Percentiles rank a stretch among this genome's conserved stretches.
phyloP scores from a whole-genome alignment of 37 sponge, comb jelly and placozoan species.

The Sycon ciliatum region DNA sequence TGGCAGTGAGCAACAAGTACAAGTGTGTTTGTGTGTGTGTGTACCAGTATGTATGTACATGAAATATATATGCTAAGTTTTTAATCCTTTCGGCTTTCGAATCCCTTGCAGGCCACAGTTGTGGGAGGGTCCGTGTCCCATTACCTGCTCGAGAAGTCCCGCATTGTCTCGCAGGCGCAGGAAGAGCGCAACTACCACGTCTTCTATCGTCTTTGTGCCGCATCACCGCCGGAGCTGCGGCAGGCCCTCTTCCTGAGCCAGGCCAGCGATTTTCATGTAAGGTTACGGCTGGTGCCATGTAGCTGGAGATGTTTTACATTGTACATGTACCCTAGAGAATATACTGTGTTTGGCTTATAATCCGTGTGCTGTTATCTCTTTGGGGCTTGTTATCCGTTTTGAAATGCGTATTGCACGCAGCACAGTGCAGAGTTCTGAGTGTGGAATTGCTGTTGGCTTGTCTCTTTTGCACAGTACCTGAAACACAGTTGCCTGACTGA shows the following conservation, averaged over 20 bases:
- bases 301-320: too few species aligned
- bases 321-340: too few species aligned
- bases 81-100: background rate
- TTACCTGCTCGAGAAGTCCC: constrained; percentile 92
- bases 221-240: constrained; percentile 55
- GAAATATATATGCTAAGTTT: background rate
- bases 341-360: too few species aligned
- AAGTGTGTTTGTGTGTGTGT: too few species aligned
- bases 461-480: constrained; percentile 38
- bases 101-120: constrained; percentile 52
- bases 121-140: constrained; percentile 89
- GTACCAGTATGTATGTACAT: background rate
- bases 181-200: constrained; percentile 91
- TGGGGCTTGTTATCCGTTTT: too few species aligned
- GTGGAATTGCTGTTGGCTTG: background rate
- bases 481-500: constrained; percentile 43
- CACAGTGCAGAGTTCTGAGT: too few species aligned
- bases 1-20: too few species aligned
- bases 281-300: too few species aligned
- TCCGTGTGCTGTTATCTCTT: too few species aligned
- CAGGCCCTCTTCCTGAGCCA: constrained; percentile 38
- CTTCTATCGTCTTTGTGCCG: constrained; percentile 80
- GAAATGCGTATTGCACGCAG: too few species aligned
- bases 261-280: constrained; percentile 23
- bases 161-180: constrained; percentile 64